Base-by-base conservation (phyloP, 2,888 invertebrate species). In the Drosophila engyochracea region DNA sequence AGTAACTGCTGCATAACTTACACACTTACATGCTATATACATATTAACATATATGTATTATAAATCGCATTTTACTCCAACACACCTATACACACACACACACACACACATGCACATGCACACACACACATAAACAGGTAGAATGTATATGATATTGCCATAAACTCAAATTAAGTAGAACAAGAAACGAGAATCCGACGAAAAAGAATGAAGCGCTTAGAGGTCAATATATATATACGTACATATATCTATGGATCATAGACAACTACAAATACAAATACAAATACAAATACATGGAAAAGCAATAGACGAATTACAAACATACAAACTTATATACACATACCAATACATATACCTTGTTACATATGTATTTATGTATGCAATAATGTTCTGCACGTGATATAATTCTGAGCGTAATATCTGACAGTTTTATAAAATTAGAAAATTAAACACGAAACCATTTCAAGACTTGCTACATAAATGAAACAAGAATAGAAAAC, bases 291-390 rank as follows among this genome's bases (percentile, higher is more conserved):
- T 65, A 66, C 65, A 77, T 70, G 74, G 65, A 77, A 67, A 65
- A 71, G 71, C 79, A 79, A 79, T 79, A 79, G 83, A 79, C 73
- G 64, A 83, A 85, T 83, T 71, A 78, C 47, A 70, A 39, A 60
- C 25, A 58, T 41, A 53, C n/a, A 51, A 39, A 69, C 25, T 68
- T 25, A 53, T 25, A 63, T 54, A 57, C 54, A 33, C 33, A 54
- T n/a, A 65, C 25, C 53, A 14, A 44, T 25, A 58, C 10, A 63
- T 25, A 62, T 49, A 44, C 12, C 14, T 59, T 47, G 47, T 47
- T 47, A 47, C 47, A 47, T 47, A 51, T 51, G 58, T 58, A 51
- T 58, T 35, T 35, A 35, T 35, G 9, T 31, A n/a, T 41, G 25
- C n/a, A 51, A 44, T 10, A 22, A 22, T 55, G 51, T 51, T 54